Evolutionary conservation across 2,888 invertebrate species (phyloP).

Genomic region (Gymnocheta viridis): DNA sequence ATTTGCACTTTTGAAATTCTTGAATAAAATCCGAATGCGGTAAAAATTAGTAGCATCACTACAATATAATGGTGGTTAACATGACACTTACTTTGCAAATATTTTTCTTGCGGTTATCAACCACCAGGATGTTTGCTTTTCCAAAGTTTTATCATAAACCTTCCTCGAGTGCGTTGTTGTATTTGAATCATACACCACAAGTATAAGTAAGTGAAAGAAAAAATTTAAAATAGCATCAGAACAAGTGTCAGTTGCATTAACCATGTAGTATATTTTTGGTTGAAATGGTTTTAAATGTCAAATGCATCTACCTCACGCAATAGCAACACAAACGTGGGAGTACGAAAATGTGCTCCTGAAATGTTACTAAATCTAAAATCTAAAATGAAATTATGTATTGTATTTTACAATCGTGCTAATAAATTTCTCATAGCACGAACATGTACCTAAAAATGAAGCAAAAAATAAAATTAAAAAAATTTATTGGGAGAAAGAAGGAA

Average conservation of each 20-base stretch:
- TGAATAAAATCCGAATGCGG: not conserved
- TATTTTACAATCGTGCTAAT: not conserved
- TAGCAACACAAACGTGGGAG: not conserved
- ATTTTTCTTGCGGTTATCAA: constrained; percentile 22
- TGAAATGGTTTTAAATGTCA: constrained; percentile 53
- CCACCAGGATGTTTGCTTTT: constrained; percentile 25
- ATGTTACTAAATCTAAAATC: not conserved
- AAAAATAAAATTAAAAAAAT: not conserved
- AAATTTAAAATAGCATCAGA: constrained; percentile 1
- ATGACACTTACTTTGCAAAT: constrained; percentile 26
- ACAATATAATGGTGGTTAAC: constrained; percentile 33
- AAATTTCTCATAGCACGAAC: not conserved
- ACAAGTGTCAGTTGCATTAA: constrained; percentile 47
- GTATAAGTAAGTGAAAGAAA: not conserved
- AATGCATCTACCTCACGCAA: constrained; percentile 50
- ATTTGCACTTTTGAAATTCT: not conserved
- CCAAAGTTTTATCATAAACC: not conserved
- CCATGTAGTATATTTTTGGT: constrained; percentile 30
- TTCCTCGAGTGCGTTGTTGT: not conserved
- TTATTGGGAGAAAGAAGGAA: not conserved
- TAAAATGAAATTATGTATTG: not conserved
- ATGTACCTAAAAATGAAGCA: not conserved
- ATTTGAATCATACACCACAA: not conserved
- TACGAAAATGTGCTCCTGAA: not conserved
- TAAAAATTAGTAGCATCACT: constrained; percentile 18